Base-by-base conservation (phyloP, 2,113 vertebrate species). In the Periophthalmodon schlosseri region DNA sequence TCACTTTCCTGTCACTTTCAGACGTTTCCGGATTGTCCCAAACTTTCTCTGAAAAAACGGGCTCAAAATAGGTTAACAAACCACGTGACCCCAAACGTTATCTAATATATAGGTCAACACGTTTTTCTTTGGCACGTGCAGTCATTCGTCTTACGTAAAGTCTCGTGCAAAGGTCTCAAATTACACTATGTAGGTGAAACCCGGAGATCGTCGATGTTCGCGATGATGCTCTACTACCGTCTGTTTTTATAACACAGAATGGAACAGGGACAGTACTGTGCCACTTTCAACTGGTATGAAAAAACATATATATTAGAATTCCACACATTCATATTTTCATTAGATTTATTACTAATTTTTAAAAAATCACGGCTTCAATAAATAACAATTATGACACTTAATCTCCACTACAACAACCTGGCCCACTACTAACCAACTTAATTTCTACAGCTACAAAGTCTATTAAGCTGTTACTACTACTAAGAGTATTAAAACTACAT, bases 71-170 rank as follows among this genome's bases (percentile, higher is more conserved):
- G 86, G 89, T 90, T 89, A 87, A 75, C 47, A 69, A 82, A 64
- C 34, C 89, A 89, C 90, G 90, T 93, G 89, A 84, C 56, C 77
- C 23, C 1, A 33, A 11, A 2, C 33, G 84, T 93, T 92, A 89
- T 91, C 89, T 88, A 89, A 92, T 89, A 91, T 92, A 81, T 91
- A 88, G 92, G 91, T 93, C 92, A 92, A 90, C 91, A 91, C 84
- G 91, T 91, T 89, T 86, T 61, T 72, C 13, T 13, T 34, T 80
- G 88, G 88, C 91, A 92, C 91, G 89, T 92, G 91, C 85, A 79
- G 75, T 50, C 75, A 64, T n/a, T 69, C 13, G 6, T 69, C 79
- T 92, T 91, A 92, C 77, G 78, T 91, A 92, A 91, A 90, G 83
- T 91, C 86, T 89, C 89, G 89, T 85, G 88, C 86, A 76, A 83